These are phyloP conservation scores for Phyllopteryx taeniolatus DNA, from an alignment of 2,113 vertebrate species.

Conservation along the genomic window DNA sequence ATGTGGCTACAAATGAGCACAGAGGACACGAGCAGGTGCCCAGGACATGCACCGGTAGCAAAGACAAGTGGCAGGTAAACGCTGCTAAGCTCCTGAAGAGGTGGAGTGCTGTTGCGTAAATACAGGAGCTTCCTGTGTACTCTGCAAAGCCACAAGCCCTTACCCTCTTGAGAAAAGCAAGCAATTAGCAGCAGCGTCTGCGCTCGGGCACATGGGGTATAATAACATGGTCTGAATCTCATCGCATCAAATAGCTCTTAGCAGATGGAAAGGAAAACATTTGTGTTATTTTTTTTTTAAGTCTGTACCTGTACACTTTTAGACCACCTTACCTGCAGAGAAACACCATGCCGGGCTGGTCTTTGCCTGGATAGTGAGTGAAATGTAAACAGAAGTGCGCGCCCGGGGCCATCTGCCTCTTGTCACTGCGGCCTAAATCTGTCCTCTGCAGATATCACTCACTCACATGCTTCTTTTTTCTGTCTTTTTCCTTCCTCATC, in stretches of 20 bases:
- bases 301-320: background rate
- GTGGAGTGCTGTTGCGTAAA: conserved; percentile 62
- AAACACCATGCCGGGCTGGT: conserved; percentile 33
- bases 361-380: conserved; percentile 75
- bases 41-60: conserved; percentile 1
- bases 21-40: conserved; percentile 39
- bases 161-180: conserved; percentile 68
- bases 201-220: conserved; percentile 31
- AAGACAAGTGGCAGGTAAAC: conserved; percentile 48
- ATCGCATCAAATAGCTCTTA: conserved; percentile 8
- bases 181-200: conserved; percentile 63
- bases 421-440: conserved; percentile 68
- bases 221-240: conserved; percentile 9
- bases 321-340: conserved; percentile 29
- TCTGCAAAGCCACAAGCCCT: conserved; percentile 56
- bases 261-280: conserved; percentile 2
- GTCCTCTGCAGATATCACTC: conserved; percentile 23
- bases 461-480: conserved; percentile 14
- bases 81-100: conserved; percentile 44
- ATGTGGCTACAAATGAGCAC: background rate
- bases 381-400: conserved; percentile 74
- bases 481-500: conserved; percentile 43
- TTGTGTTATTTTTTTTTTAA: background rate
- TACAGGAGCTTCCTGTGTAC: conserved; percentile 62
- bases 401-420: conserved; percentile 73